Percentiles rank a stretch among this genome's conserved stretches.
These are phyloP conservation scores for Malthinus seriepunctatus DNA, from an alignment of 2,888 invertebrate genomes.

Conservation along the genomic window DNA sequence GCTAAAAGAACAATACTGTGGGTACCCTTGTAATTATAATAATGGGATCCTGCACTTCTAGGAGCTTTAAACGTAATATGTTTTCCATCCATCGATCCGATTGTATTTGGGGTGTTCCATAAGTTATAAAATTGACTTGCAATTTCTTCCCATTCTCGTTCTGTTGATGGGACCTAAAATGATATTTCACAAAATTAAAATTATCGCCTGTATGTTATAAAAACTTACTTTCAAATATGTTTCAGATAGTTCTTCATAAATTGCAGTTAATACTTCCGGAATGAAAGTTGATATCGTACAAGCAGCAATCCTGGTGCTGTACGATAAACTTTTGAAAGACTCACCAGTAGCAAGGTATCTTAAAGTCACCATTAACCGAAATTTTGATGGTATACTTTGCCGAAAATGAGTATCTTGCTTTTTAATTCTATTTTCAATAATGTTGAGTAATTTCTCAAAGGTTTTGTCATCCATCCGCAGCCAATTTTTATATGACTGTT, in stretches of 20 bases:
- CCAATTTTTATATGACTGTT: conserved; percentile 10
- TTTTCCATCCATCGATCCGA: conserved; percentile 2
- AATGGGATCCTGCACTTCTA: conserved; percentile 4
- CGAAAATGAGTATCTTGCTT: conserved; percentile 10
- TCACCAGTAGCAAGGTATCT: conserved; percentile 1
- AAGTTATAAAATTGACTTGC: conserved; percentile 1
- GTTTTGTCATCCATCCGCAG: conserved; percentile 9
- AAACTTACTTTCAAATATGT: background rate
- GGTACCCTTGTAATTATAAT: conserved; percentile 13
- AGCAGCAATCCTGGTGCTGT: conserved; percentile 15
- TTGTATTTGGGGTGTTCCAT: conserved; percentile 6
- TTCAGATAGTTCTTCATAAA: conserved; percentile 1
- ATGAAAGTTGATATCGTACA: conserved; percentile 13
- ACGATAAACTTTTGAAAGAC: conserved; percentile 13
- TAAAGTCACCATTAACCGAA: conserved; percentile 11
- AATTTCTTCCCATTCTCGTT: conserved; percentile 1
- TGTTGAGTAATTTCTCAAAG: conserved; percentile 11
- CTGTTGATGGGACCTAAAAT: background rate
- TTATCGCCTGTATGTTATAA: background rate
- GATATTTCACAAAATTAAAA: background rate
- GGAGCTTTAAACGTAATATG: conserved; percentile 1
- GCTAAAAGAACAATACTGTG: conserved; percentile 26
- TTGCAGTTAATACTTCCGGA: conserved; percentile 7
- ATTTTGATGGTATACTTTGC: background rate
- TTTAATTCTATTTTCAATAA: conserved; percentile 1